Conservation (phyloP, 1,140 invertebrate species). For the Ruditapes philippinarum region DNA sequence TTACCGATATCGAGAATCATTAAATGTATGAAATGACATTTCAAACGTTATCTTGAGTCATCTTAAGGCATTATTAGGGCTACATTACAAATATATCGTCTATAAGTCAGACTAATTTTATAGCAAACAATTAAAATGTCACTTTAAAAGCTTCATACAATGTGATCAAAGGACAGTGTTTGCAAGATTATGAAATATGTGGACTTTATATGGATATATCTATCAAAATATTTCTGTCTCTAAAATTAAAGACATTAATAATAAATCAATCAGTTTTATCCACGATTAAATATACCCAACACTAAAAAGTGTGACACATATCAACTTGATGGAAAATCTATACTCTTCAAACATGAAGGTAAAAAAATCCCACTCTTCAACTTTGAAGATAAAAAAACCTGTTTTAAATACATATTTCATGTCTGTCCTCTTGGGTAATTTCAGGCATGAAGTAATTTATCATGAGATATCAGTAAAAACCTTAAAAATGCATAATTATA, state of each 20-base stretch:
- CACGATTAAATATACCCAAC: not conserved
- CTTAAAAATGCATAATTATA: too few species aligned
- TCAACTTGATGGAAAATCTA: not conserved
- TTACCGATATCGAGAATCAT: too few species aligned
- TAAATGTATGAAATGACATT: not conserved
- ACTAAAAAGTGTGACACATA: not conserved
- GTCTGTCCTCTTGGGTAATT: too few species aligned
- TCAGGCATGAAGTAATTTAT: too few species aligned
- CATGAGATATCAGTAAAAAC: too few species aligned
- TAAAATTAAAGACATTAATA: constrained; percentile 6
- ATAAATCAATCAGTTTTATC: constrained; percentile 7
- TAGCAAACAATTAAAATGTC: not conserved
- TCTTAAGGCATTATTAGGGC: not conserved
- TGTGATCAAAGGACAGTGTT: not conserved
- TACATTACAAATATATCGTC: not conserved
- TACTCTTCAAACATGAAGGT: not conserved
- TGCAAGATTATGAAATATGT: not conserved
- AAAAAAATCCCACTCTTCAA: too few species aligned
- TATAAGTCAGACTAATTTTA: not conserved
- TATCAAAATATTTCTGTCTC: constrained; percentile 29
- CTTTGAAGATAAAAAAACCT: too few species aligned
- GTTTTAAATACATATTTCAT: too few species aligned
- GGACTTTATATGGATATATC: constrained; percentile 29
- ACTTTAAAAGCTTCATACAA: not conserved
- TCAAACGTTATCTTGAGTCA: not conserved